These are phyloP conservation scores for Neogobius melanostomus DNA, from an alignment of 2,113 vertebrate species.

Conservation along the genomic window DNA sequence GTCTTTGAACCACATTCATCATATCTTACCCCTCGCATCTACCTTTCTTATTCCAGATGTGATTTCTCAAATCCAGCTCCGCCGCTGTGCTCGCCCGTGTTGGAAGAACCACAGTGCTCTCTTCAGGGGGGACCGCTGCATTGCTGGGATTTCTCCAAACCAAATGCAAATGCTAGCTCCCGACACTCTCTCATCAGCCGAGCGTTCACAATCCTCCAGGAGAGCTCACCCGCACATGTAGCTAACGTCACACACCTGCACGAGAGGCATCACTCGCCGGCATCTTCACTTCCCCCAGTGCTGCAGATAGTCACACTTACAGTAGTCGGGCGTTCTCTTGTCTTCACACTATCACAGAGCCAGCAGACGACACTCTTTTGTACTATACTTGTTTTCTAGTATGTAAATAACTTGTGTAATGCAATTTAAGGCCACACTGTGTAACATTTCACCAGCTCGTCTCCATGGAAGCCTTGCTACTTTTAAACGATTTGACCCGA, in stretches of 20 bases:
- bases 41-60: background rate
- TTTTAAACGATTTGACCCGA: no score
- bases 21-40: background rate
- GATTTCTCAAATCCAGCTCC: background rate
- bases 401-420: constrained; percentile 19
- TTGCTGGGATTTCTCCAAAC: constrained; percentile 9
- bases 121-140: constrained; percentile 16
- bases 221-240: background rate
- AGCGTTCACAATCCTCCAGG: background rate
- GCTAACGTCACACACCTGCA: background rate
- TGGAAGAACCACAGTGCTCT: constrained; percentile 24
- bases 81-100: background rate
- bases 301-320: background rate
- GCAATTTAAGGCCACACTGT: no score
- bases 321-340: background rate
- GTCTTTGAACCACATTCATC: no score
- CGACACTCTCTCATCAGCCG: background rate
- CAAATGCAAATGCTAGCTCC: background rate
- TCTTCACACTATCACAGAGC: background rate
- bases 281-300: background rate
- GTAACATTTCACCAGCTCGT: no score
- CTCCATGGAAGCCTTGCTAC: no score
- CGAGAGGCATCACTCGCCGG: background rate
- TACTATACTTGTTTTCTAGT: constrained; percentile 20
- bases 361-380: background rate